Conservation (phyloP, 2,888 invertebrate genomes). For the Loripinus fragilis region DNA sequence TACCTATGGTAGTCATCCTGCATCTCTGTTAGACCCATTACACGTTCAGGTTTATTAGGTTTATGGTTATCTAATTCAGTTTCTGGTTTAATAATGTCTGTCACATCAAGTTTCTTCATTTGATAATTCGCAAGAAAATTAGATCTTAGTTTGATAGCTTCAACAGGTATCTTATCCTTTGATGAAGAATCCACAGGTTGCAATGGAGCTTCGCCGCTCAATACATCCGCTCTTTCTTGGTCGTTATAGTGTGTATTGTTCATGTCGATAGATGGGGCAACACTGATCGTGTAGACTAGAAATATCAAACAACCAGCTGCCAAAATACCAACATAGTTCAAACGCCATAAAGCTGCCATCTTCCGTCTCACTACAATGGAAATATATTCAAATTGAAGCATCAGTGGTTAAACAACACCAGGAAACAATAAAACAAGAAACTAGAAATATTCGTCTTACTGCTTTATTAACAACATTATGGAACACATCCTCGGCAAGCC, state of each 20-base stretch:
- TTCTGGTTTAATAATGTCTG: not conserved
- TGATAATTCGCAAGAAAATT: not conserved
- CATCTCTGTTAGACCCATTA: not conserved
- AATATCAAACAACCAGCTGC: not conserved
- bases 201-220: too few species aligned
- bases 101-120: not conserved
- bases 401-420: too few species aligned
- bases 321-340: not conserved
- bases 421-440: too few species aligned
- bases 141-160: not conserved
- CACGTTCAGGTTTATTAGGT: not conserved
- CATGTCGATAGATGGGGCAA: not conserved
- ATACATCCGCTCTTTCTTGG: not conserved
- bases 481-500: too few species aligned
- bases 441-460: too few species aligned
- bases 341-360: not conserved
- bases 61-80: not conserved
- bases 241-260: not conserved
- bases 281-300: not conserved
- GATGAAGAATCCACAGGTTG: too few species aligned
- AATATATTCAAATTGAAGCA: too few species aligned
- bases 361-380: not conserved
- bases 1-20: slow-evolving; percentile 13
- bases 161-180: not conserved
- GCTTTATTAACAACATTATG: too few species aligned